A percentile compares a stretch with the other conserved stretches of the same genome.
Evolutionary conservation across 2,888 invertebrate genomes (phyloP).

Genomic region (Gymnocheta viridis): DNA sequence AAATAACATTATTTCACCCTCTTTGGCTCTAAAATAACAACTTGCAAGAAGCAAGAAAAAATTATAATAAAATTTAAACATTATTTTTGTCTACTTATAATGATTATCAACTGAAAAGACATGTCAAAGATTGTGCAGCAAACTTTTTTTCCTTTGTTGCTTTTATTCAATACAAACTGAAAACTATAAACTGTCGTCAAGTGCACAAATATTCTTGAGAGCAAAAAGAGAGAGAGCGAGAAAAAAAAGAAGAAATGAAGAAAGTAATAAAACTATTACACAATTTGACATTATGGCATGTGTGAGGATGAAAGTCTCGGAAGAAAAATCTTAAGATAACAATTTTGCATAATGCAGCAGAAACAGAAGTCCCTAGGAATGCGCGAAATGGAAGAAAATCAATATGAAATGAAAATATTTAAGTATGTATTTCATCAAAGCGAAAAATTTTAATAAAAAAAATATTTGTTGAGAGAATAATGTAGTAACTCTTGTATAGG

Average conservation of each 20-base stretch:
- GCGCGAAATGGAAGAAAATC: slow-evolving; percentile 2
- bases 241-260: neutral
- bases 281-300: slow-evolving; percentile 53
- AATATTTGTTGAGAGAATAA: no score
- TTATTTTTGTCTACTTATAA: slow-evolving; percentile 27
- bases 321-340: slow-evolving; percentile 23
- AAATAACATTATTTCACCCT: neutral
- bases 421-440: no score
- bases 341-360: slow-evolving; percentile 56
- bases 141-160: slow-evolving; percentile 2
- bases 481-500: no score
- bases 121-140: slow-evolving; percentile 42
- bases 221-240: neutral
- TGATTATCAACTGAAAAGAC: slow-evolving; percentile 40
- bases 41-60: slow-evolving; percentile 4
- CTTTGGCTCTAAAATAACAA: neutral
- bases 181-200: slow-evolving; percentile 63
- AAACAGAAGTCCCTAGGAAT: slow-evolving; percentile 11
- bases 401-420: slow-evolving; percentile 13
- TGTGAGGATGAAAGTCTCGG: neutral
- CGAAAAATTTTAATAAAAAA: no score
- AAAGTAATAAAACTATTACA: slow-evolving; percentile 63
- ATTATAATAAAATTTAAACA: neutral
- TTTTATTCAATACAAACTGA: slow-evolving; percentile 42
- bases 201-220: slow-evolving; percentile 50